A percentile compares a stretch with the other conserved stretches of the same genome.
These are phyloP conservation scores for Cydia fagiglandana DNA, from an alignment of 1,140 invertebrate species.

Conservation along the genomic window DNA sequence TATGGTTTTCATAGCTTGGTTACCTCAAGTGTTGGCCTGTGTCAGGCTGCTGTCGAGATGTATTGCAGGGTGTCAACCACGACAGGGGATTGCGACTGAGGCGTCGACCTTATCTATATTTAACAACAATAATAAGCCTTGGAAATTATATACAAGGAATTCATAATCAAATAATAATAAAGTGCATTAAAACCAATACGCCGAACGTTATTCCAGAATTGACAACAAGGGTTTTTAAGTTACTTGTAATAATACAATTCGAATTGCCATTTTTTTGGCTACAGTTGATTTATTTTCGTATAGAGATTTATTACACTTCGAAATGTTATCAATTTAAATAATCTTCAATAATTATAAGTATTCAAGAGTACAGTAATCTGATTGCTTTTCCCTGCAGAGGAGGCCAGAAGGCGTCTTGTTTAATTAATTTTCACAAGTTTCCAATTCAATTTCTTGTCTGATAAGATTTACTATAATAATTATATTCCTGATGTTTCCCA, in stretches of 20 bases:
- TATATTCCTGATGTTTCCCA: neutral
- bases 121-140: neutral
- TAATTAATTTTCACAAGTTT: conserved; percentile 18
- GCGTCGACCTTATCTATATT: neutral
- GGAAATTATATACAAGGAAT: neutral
- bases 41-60: neutral
- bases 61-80: neutral
- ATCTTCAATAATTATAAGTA: neutral
- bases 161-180: neutral
- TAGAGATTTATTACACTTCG: too few relatives aligned
- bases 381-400: conserved; percentile 2
- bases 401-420: conserved; percentile 12
- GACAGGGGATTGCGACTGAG: conserved; percentile 5
- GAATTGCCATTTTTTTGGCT: too few relatives aligned
- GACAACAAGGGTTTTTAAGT: too few relatives aligned
- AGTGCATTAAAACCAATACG: too few relatives aligned
- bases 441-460: conserved; percentile 14
- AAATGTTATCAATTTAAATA: neutral
- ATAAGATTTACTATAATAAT: neutral
- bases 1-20: neutral
- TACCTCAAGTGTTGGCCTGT: neutral
- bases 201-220: too few relatives aligned
- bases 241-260: too few relatives aligned
- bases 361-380: neutral
- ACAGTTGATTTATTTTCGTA: too few relatives aligned